Percentiles rank a stretch among this genome's conserved stretches.
phyloP scores from a whole-genome alignment of 2,888 invertebrate genomes.

The Odontothrips loti region DNA sequence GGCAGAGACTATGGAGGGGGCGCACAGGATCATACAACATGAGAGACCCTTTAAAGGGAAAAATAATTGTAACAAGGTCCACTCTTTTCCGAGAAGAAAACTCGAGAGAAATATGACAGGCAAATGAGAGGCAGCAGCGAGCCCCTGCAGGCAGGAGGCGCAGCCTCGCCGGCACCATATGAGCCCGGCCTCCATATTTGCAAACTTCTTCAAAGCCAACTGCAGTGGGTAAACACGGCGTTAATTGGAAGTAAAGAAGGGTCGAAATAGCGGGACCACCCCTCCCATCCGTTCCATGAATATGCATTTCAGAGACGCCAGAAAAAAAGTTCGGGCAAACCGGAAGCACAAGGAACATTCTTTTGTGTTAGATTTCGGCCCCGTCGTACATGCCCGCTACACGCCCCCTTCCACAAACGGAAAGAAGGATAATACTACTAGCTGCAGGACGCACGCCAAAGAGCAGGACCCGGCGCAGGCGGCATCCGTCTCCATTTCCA shows the following conservation, averaged over 20 bases:
- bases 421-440: neutral
- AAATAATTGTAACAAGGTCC: too few species aligned
- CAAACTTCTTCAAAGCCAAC: neutral
- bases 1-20: too few species aligned
- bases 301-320: neutral
- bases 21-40: too few species aligned
- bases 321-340: neutral
- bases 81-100: too few species aligned
- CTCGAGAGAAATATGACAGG: too few species aligned
- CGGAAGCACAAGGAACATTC: neutral
- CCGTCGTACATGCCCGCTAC: neutral
- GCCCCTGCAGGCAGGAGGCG: neutral
- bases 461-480: neutral
- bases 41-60: too few species aligned
- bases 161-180: neutral
- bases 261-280: neutral
- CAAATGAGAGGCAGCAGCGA: neutral
- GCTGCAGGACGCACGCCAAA: neutral
- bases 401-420: neutral
- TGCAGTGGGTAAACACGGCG: neutral
- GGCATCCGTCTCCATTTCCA: constrained; percentile 22
- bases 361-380: too few species aligned
- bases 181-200: neutral
- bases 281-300: too few species aligned
- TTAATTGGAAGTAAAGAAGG: neutral